Base-by-base conservation (phyloP, 2,797 vertebrate genomes). In the Lagocephalus sceleratus region DNA sequence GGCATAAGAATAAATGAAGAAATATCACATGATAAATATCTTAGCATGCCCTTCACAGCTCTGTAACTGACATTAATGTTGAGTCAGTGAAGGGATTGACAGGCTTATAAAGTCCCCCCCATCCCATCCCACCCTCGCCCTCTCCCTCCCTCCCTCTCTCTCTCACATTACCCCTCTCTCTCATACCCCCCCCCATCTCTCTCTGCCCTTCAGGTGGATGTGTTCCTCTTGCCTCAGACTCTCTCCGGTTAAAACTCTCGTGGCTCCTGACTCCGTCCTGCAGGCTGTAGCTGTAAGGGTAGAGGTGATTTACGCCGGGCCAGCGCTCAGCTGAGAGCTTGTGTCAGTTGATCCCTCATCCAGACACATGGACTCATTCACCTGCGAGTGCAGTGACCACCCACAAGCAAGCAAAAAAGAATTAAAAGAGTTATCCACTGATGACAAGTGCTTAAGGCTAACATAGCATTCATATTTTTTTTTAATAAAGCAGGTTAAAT, bases 331-430 rank as follows among this genome's bases (percentile, higher is more conserved):
- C 52, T 63, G 67, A 66, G 71, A 79, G 25, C 32, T 73, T 69
- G 74, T 85, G 86, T 85, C 82, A 82, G 88, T 88, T 88, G 86
- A 85, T 88, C 88, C 73, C 73, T 87, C 85, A 85, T 76, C 63
- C 59, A 78, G 63, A 54, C 23, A 32, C 74, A 78, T 64, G 66
- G 63, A 77, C 72, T 83, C 78, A 84, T 85, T 81, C 68, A 73
- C 47, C 71, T 63, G 25, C 71, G 66, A 60, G 52, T 64, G 57
- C 54, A 6, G 61, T 56, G 64, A 76, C 61, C 56, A 71, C 67
- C 68, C 71, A 66, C 48, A 29, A 42, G 48, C 43, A 60, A 67
- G 62, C 48, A 20, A 45, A 40, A 45, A 16, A 49, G 46, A 20
- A 48, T 35, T 63, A 57, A 57, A 49, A 58, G 40, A 68, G 53